Base-by-base conservation (phyloP, 53 echinoderm and acorn worm genomes). In the Mesocentrotus franciscanus region DNA sequence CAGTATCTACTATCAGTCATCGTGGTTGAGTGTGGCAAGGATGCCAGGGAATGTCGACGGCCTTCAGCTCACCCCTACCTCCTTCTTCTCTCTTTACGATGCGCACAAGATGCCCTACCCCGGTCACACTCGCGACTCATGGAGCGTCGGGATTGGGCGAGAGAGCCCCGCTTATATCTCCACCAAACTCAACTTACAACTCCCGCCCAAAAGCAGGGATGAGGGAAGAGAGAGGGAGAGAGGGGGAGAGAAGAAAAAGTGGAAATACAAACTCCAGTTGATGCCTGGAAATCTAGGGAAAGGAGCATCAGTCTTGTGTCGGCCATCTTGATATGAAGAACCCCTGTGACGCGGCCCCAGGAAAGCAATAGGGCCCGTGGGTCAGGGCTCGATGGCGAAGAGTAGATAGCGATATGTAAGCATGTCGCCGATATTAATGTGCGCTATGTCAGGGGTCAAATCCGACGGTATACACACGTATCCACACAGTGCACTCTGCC, bases 391-490 rank as follows among this genome's bases (percentile, higher is more conserved):
- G 29, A 61, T 93, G 62, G 94, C 84, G 95, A 27, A 55, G 87
- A 85, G 95, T 85, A 94, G 95, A 94, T 94, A 94, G 95, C 95
- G 95, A 94, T 94, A 94, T 94, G 95, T 94, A 94, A 94, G 95
- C 95, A 85, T 94, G 95, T 94, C 95, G 95, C 85, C 36, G 68
- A 85, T 94, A 94, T 94, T 94, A 94, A 94, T 94, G 95, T 94
- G 95, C 85, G 95, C 61, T 66, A 64, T 94, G 95, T 94, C 95
- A 94, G 42, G 95, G 95, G 95, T 94, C 95, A 94, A 27, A 61
- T 62, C 85, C 95, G 71, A 49, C 64, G 95, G 95, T 94, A 94
- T 94, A 94, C 95, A 94, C 95, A 70, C 95, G 95, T 94, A 94
- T 66, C 95, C 95, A 94, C 95, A 68, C 95, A 33, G 68, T 85